These are phyloP conservation scores for Guaruba guarouba DNA, from an alignment of 2,113 vertebrate species.

Conservation along the genomic window DNA sequence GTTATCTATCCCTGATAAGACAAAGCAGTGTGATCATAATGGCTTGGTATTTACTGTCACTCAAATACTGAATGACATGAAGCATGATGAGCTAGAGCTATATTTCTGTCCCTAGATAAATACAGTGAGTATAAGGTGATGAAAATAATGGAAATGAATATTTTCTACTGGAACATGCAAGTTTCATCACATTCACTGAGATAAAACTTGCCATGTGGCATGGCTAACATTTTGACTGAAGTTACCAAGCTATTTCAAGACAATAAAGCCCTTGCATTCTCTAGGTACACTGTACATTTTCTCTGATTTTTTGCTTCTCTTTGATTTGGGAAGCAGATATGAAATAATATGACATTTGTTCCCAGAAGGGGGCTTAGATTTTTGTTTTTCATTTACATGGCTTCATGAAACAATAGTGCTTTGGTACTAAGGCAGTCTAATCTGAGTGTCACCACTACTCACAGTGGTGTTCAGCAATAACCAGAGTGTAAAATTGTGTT, in stretches of 20 bases:
- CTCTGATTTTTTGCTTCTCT: background rate
- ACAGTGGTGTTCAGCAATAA: constrained; percentile 23
- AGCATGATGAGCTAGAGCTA: background rate
- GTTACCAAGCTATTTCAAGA: background rate
- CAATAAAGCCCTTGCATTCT: background rate
- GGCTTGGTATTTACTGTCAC: constrained; percentile 1
- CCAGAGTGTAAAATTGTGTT: background rate
- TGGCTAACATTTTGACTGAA: background rate
- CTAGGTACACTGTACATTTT: background rate
- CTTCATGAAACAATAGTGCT: background rate
- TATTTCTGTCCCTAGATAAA: background rate
- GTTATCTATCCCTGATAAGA: background rate
- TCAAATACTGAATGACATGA: background rate
- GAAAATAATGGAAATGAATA: background rate
- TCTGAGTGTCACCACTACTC: background rate
- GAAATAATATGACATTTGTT: background rate
- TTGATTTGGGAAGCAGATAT: background rate
- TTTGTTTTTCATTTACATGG: background rate
- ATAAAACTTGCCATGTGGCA: background rate
- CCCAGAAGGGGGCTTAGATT: background rate
- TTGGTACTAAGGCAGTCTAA: background rate
- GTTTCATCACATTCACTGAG: background rate
- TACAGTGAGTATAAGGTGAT: background rate
- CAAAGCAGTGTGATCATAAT: background rate
- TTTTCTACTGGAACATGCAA: constrained; percentile 24